Conservation (phyloP, 2,113 vertebrate genomes). For the Eurystomus gularis region DNA sequence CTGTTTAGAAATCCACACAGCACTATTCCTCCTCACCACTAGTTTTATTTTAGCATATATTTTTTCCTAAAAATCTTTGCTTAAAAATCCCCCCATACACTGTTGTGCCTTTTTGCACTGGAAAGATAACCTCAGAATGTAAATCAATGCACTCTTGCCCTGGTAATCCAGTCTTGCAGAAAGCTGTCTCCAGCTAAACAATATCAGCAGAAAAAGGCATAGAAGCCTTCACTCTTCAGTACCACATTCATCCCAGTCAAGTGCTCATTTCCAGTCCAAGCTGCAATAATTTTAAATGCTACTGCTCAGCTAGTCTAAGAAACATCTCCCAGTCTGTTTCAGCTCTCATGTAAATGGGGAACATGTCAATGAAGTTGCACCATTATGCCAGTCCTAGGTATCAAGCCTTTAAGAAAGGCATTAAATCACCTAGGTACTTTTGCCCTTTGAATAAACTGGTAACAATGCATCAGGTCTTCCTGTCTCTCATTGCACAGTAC, state of each 20-base stretch:
- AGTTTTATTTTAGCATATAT: slow-evolving; percentile 29
- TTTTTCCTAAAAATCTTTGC: slow-evolving; percentile 7
- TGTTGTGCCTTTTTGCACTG: slow-evolving; percentile 21
- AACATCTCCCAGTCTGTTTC: neutral
- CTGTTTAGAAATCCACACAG: neutral
- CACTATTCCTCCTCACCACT: neutral
- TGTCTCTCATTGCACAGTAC: neutral
- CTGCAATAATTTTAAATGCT: slow-evolving; percentile 19
- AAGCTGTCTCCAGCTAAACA: slow-evolving; percentile 63
- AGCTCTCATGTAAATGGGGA: neutral
- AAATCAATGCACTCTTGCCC: slow-evolving; percentile 61
- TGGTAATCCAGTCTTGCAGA: slow-evolving; percentile 61
- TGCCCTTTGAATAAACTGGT: neutral
- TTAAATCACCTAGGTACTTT: neutral
- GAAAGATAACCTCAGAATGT: slow-evolving; percentile 68
- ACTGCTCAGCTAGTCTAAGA: neutral
- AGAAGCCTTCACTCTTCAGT: neutral
- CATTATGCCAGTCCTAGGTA: neutral
- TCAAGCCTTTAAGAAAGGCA: neutral
- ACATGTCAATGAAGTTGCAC: neutral
- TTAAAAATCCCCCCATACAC: neutral
- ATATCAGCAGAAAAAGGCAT: slow-evolving; percentile 49
- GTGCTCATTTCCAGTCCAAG: slow-evolving; percentile 10
- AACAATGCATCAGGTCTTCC: neutral
- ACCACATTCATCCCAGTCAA: neutral